Evolutionary conservation across 2,888 invertebrate species (phyloP).

Genomic region (Leptogaster cylindrica): DNA sequence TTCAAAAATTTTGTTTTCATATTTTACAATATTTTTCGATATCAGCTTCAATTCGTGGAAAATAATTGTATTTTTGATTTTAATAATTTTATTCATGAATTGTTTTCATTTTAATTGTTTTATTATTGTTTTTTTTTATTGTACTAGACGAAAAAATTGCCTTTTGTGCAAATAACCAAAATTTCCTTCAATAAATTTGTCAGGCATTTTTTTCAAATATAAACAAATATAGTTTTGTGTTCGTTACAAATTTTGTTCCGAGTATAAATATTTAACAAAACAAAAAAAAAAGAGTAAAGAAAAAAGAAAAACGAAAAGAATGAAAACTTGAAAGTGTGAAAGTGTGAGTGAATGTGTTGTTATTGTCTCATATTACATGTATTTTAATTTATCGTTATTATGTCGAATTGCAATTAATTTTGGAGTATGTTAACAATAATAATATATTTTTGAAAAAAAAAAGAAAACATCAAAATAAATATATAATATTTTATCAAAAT

Average conservation of each 20-base stretch:
- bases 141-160: slow-evolving; percentile 4
- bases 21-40: background rate
- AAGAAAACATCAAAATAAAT: slow-evolving; percentile 17
- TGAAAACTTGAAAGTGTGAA: no score
- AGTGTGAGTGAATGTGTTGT: slow-evolving; percentile 33
- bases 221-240: background rate
- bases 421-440: slow-evolving; percentile 7
- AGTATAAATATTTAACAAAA: slow-evolving; percentile 11
- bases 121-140: slow-evolving; percentile 1
- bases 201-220: slow-evolving; percentile 13
- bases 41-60: background rate
- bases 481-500: slow-evolving; percentile 24
- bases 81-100: background rate
- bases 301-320: no score
- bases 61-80: background rate
- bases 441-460: slow-evolving; percentile 18
- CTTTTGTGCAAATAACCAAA: slow-evolving; percentile 17
- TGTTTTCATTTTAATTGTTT: background rate
- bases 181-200: slow-evolving; percentile 22
- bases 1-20: background rate
- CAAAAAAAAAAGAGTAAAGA: background rate
- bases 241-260: slow-evolving; percentile 3
- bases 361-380: slow-evolving; percentile 40
- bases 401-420: background rate
- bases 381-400: slow-evolving; percentile 5